Percentiles rank a stretch among this genome's conserved stretches.
These are phyloP conservation scores for Apis mellifera DNA, from an alignment of 1,140 invertebrate species.

Conservation along the genomic window DNA sequence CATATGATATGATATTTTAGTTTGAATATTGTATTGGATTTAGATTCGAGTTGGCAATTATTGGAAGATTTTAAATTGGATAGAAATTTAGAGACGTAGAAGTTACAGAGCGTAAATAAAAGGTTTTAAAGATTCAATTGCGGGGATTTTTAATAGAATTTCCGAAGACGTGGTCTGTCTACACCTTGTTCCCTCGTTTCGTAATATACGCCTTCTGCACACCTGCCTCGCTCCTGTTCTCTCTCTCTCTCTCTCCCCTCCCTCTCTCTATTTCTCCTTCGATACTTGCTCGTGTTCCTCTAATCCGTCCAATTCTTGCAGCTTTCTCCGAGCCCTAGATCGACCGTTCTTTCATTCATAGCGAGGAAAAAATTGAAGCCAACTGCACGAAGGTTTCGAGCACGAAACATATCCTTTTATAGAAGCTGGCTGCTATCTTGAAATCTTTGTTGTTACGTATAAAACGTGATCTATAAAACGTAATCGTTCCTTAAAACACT, in stretches of 20 bases:
- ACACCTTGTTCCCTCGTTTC: conserved; percentile 22
- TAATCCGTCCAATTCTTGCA: conserved; percentile 11
- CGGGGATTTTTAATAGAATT: conserved; percentile 1
- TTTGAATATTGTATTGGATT: too few species aligned
- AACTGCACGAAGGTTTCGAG: conserved; percentile 19
- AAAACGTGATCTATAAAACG: background rate
- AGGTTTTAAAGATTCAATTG: background rate
- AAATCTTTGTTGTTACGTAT: background rate
- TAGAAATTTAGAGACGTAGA: background rate
- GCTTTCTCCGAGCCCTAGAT: conserved; percentile 27
- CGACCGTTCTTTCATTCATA: conserved; percentile 7
- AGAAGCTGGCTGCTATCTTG: background rate
- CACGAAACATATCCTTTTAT: conserved; percentile 2
- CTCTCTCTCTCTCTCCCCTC: background rate
- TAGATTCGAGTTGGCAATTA: too few species aligned
- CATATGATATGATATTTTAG: too few species aligned
- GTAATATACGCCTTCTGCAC: conserved; percentile 12
- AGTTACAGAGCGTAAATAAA: background rate
- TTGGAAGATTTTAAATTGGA: too few species aligned
- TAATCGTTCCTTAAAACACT: background rate
- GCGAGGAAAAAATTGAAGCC: background rate
- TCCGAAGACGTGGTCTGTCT: conserved; percentile 9
- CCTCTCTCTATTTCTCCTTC: background rate
- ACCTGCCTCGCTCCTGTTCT: conserved; percentile 10
- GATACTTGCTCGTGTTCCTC: background rate